Base-by-base conservation (phyloP, 2,888 invertebrate genomes). In the Priocnemis perturbator region DNA sequence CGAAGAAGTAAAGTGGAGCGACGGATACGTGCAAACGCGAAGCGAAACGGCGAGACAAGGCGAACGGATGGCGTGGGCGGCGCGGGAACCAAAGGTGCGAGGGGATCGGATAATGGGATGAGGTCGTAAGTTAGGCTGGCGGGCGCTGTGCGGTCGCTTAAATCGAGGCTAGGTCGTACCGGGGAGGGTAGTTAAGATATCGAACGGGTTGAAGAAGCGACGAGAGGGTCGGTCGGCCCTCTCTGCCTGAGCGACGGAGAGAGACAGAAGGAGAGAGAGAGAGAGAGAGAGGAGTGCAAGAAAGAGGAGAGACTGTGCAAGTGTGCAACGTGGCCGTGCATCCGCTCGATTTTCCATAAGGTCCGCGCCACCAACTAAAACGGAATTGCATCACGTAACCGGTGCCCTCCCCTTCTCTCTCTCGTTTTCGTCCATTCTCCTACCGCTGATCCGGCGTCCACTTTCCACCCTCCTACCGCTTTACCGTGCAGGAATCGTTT, bases 161-260 rank as follows among this genome's bases (percentile, higher is more conserved):
- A 76, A 76, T 74, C 63, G 70, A 68, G 70, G 66, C 68, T 71
- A 64, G 70, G 69, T 76, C 67, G 53, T 65, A 67, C 52, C 53
- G 68, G 70, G 64, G 66, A 56, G 67, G 77, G 70, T 77, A 77
- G 77, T 77, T 77, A 77, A 76, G 76, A 74, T 77, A 77, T 77
- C 69, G 76, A 76, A 67, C 77, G 64, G 55, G n/a, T n/a, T n/a
- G 15, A 37, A 37, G 37, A 37, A 37, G 37, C 37, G 37, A 9
- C 37, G 37, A 37, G 37, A 37, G 37, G 37, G 37, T 37, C 37
- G 37, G 37, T 37, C 37, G 37, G 14, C 37, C 7, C 37, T 11
- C 37, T 3, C 37, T 9, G 14, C 11, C 37, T 37, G 37, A 3
- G 37, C 37, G 37, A 37, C 37, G 37, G 7, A 11, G 37, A 37